Conservation (phyloP, 2,797 vertebrate genomes). For the Bryconaethiops microstoma region DNA sequence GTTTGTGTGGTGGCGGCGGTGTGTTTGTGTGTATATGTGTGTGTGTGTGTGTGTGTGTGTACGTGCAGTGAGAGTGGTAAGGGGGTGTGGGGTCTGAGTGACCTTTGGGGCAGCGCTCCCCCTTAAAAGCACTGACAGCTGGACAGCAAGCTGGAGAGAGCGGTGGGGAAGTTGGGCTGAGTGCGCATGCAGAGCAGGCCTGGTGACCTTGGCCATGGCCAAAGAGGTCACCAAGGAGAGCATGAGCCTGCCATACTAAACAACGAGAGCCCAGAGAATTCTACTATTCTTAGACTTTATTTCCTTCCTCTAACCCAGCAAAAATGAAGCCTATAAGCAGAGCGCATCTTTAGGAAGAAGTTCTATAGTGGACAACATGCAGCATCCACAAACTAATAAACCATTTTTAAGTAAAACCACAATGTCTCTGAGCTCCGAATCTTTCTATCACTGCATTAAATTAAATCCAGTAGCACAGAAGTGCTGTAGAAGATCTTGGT, state of each 20-base stretch:
- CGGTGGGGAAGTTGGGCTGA: constrained; percentile 38
- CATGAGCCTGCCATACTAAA: constrained; percentile 42
- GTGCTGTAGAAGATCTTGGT: too few relatives aligned
- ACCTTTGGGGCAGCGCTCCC: constrained; percentile 51
- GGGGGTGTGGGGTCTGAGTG: constrained; percentile 24
- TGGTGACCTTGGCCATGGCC: constrained; percentile 55
- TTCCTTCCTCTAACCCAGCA: background rate
- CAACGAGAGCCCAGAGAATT: constrained; percentile 9
- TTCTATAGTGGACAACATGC: too few relatives aligned
- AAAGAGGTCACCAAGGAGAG: constrained; percentile 46
- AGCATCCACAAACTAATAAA: too few relatives aligned
- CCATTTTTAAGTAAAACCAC: too few relatives aligned
- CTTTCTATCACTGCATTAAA: too few relatives aligned
- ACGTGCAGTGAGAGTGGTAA: constrained; percentile 13
- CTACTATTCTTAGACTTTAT: background rate
- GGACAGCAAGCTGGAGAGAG: constrained; percentile 53
- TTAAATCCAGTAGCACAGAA: too few relatives aligned
- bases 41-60: background rate
- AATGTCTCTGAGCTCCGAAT: too few relatives aligned
- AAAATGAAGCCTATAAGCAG: background rate
- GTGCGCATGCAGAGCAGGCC: constrained; percentile 51
- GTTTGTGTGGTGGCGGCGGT: background rate
- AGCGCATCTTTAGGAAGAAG: too few relatives aligned
- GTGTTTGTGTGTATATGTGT: constrained; percentile 11
- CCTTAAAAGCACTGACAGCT: constrained; percentile 54